Percentiles rank a stretch among this genome's conserved stretches.
Conservation (phyloP, 2,888 invertebrate species). For the Agelastica alni region DNA sequence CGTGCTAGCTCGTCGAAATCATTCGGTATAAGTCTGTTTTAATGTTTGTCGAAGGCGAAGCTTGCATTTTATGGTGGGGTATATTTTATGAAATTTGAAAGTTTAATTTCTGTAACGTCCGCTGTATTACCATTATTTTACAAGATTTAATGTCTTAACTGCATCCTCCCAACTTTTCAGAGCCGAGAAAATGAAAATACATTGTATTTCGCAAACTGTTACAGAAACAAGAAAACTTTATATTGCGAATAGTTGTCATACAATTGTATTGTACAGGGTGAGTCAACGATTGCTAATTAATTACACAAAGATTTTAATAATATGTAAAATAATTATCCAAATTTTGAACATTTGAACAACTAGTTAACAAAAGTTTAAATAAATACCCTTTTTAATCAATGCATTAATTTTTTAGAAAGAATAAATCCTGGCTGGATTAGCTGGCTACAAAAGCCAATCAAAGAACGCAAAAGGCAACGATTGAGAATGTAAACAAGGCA, state of each 20-base stretch:
- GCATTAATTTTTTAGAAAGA: too few species aligned
- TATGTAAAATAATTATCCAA: too few species aligned
- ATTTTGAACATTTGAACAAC: too few species aligned
- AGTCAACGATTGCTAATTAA: too few species aligned
- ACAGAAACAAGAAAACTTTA: slow-evolving; percentile 11
- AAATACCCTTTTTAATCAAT: too few species aligned
- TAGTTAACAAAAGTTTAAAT: too few species aligned
- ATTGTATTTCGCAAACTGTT: slow-evolving; percentile 18
- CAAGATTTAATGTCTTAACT: slow-evolving; percentile 22
- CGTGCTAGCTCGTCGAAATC: slow-evolving; percentile 37
- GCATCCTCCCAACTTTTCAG: slow-evolving; percentile 14
- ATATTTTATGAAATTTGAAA: slow-evolving; percentile 21
- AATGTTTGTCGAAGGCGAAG: slow-evolving; percentile 40
- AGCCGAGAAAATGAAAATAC: slow-evolving; percentile 13
- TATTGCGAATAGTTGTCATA: slow-evolving; percentile 9
- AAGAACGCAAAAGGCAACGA: too few species aligned
- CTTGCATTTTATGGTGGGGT: slow-evolving; percentile 22
- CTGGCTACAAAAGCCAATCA: too few species aligned
- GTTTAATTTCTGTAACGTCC: slow-evolving; percentile 26
- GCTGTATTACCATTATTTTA: slow-evolving; percentile 21
- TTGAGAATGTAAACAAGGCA: too few species aligned
- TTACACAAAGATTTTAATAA: too few species aligned
- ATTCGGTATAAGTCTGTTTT: slow-evolving; percentile 42
- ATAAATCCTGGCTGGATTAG: too few species aligned
- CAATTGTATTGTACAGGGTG: slow-evolving; percentile 1